phyloP scores from a whole-genome alignment of 1,140 invertebrate genomes.

The silkworm (Bombyx mori) region DNA sequence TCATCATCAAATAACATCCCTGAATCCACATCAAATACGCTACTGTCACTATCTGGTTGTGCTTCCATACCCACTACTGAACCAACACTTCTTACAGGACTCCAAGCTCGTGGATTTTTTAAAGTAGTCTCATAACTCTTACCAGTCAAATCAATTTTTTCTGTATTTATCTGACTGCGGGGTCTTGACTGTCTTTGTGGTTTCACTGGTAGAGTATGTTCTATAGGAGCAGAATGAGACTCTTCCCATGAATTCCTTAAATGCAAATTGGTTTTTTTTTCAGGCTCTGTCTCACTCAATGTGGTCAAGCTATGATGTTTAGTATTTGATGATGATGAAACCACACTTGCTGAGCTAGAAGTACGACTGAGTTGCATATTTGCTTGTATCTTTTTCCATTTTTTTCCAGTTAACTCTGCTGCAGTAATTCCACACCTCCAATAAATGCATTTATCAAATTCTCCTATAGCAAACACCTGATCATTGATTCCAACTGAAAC shows the following conservation, averaged over 20 bases:
- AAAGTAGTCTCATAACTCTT: constrained; percentile 75
- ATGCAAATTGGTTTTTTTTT: constrained; percentile 53
- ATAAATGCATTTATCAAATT: constrained; percentile 81
- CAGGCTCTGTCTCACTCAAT: constrained; percentile 50
- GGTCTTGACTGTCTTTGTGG: constrained; percentile 46
- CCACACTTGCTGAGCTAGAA: constrained; percentile 77
- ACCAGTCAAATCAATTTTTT: constrained; percentile 74
- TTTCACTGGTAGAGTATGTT: constrained; percentile 64
- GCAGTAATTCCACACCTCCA: constrained; percentile 83
- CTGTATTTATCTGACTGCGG: constrained; percentile 51
- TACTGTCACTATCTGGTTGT: constrained; percentile 84
- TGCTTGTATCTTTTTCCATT: constrained; percentile 84
- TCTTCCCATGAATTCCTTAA: constrained; percentile 67
- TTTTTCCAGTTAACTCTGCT: constrained; percentile 87
- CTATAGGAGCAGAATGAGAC: constrained; percentile 67
- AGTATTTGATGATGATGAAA: constrained; percentile 56
- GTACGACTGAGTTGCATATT: constrained; percentile 84
- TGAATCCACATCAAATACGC: constrained; percentile 83
- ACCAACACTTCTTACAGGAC: constrained; percentile 85
- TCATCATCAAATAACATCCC: constrained; percentile 85
- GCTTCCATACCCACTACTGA: constrained; percentile 85
- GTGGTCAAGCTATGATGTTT: constrained; percentile 64
- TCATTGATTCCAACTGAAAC: constrained; percentile 90
- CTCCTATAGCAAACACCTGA: constrained; percentile 78
- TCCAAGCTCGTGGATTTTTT: constrained; percentile 85